Evolutionary conservation across 2,888 invertebrate species (phyloP).

Genomic region (Aleiodes leptofemur): DNA sequence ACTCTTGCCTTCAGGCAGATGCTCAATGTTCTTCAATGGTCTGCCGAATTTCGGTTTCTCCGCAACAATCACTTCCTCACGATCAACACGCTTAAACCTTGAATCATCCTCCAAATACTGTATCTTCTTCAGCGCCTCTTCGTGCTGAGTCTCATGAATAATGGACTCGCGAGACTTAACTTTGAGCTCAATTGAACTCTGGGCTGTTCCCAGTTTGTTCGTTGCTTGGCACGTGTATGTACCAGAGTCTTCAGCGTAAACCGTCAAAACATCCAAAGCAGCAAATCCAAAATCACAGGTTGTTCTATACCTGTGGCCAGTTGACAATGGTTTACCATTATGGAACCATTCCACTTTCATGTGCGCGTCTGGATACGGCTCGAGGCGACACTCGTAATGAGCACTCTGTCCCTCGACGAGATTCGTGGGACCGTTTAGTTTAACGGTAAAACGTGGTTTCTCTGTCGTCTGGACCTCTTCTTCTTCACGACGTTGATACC

Average conservation of each 20-base stretch:
- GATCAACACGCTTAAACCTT: conserved; percentile 83
- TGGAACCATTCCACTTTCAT: conserved; percentile 96
- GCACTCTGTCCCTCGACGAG: conserved; percentile 92
- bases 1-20: conserved; percentile 89
- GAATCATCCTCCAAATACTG: conserved; percentile 93
- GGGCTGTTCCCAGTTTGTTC: conserved; percentile 89
- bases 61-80: conserved; percentile 85
- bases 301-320: conserved; percentile 94
- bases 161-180: conserved; percentile 90
- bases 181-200: conserved; percentile 86
- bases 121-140: conserved; percentile 93
- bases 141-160: conserved; percentile 93
- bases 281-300: conserved; percentile 98
- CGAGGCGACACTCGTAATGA: conserved; percentile 94
- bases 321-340: conserved; percentile 91
- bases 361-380: conserved; percentile 92
- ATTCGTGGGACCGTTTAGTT: conserved; percentile 90
- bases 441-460: conserved; percentile 90
- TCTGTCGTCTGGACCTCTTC: conserved; percentile 88
- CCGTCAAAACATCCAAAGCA: conserved; percentile 94
- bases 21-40: conserved; percentile 89
- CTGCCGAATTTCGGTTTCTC: conserved; percentile 94
- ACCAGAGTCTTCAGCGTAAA: conserved; percentile 95
- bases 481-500: conserved; percentile 87
- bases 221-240: conserved; percentile 93